Evolutionary conservation across 2,113 vertebrate species (phyloP).

Genomic region (Lasiurus borealis): DNA sequence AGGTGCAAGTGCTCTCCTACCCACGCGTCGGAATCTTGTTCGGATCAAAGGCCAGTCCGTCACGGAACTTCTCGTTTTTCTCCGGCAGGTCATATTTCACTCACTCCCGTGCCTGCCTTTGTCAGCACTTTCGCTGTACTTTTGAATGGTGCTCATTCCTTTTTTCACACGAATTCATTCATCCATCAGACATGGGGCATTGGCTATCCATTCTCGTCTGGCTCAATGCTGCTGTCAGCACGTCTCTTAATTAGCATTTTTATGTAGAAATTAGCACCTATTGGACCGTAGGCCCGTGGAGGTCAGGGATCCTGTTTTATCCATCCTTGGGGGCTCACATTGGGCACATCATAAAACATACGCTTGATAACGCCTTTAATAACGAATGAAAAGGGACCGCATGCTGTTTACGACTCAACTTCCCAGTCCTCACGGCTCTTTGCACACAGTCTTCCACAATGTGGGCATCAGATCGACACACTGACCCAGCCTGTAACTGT

Average conservation of each 20-base stretch:
- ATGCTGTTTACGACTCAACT: neutral
- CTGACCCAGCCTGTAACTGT: neutral
- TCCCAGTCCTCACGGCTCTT: neutral
- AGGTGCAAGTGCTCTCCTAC: neutral
- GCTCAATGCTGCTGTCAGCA: neutral
- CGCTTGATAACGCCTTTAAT: neutral
- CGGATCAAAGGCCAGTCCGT: neutral
- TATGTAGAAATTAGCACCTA: neutral
- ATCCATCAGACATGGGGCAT: neutral
- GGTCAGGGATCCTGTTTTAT: neutral
- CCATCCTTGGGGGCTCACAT: neutral
- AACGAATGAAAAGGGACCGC: neutral
- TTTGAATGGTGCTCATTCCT: neutral
- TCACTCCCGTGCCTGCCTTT: neutral
- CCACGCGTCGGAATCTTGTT: neutral
- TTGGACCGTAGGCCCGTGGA: neutral
- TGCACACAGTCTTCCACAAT: neutral
- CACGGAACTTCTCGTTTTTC: neutral
- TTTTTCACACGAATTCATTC: neutral
- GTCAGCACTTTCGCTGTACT: accelerated
- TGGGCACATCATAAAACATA: neutral
- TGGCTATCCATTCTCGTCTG: neutral
- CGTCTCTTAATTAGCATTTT: neutral
- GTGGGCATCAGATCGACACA: neutral
- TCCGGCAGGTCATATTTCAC: neutral